A percentile compares a stretch with the other conserved stretches of the same genome.
These are phyloP conservation scores for Dugesia japonica DNA, from an alignment of 2,888 invertebrate genomes.

Conservation along the genomic window DNA sequence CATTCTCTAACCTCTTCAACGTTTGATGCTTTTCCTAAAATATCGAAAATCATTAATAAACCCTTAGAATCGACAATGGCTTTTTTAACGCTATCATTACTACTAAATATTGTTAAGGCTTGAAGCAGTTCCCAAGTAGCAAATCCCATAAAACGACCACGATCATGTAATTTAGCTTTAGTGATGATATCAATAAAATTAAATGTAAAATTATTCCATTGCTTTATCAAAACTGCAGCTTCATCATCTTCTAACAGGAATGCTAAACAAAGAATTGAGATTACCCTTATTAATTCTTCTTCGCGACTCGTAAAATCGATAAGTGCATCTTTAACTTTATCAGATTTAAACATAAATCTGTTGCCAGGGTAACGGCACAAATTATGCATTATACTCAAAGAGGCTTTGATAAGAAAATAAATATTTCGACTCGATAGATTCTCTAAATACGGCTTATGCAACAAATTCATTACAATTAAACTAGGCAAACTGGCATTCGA, in stretches of 20 bases:
- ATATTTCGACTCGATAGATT: constrained; percentile 41
- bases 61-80: constrained; percentile 38
- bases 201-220: neutral
- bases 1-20: neutral
- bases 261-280: constrained; percentile 41
- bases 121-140: constrained; percentile 38
- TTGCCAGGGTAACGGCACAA: constrained; percentile 40
- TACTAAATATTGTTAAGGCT: constrained; percentile 41
- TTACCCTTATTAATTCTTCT: constrained; percentile 41
- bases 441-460: constrained; percentile 43
- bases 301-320: constrained; percentile 36
- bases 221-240: neutral
- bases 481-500: constrained; percentile 40
- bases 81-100: constrained; percentile 42
- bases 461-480: constrained; percentile 41
- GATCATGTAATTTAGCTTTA: constrained; percentile 6
- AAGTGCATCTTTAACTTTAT: constrained; percentile 30
- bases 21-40: neutral
- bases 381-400: constrained; percentile 43
- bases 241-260: constrained; percentile 37
- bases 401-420: constrained; percentile 36
- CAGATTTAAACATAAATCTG: constrained; percentile 40
- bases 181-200: constrained; percentile 9
- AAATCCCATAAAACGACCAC: constrained; percentile 38
- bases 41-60: neutral